Evolutionary conservation across 1,140 invertebrate species (phyloP), one percentile per base, ranked within the genome.

Genomic region (Drosophila bifasciata): DNA sequence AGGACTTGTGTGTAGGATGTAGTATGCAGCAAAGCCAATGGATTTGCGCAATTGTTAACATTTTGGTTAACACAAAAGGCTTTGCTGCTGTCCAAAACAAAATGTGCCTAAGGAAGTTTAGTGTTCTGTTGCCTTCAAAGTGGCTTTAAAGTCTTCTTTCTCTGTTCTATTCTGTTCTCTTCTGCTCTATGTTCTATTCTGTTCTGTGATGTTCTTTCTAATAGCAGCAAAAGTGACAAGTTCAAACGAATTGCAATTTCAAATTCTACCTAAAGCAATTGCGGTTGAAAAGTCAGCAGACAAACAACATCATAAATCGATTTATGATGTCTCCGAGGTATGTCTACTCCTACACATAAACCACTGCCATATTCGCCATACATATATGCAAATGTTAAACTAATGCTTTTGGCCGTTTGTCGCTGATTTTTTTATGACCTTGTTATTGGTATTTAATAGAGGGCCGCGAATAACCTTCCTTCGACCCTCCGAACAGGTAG

Each of bases 221-320:
- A 16, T 6, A 49, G 1, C 13, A n/a, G 23, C 8, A 16, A 16
- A 16, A 21, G 13, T 49, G 32, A 62, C 43, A 62, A 40, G 21
- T 63, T 41, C 17, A 7, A 4, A 23, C 25, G 51, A 43, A 64
- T 66, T 44, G 19, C 23, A 64, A 0, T 66, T 50, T 43, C 7
- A 17, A 28, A 40, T 43, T 40, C 51, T 76, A 77, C 74, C 74
- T 76, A 44, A 53, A 16, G 40, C 39, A 44, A 68, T 66, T 77
- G 83, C 49, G 74, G 83, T 83, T 63, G 64, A 19, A 19, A 75
- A 88, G 73, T 81, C 77, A 77, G 60, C 59, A 68, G 71, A 68
- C 71, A 71, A 71, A 62, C 61, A 76, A 55, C 57, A 85, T 77
- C 72, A 61, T 74, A 86, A 85, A 85, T 81, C 77, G 83, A 88